Conservation (phyloP, 2,113 vertebrate species). For the Halichoeres trimaculatus region DNA sequence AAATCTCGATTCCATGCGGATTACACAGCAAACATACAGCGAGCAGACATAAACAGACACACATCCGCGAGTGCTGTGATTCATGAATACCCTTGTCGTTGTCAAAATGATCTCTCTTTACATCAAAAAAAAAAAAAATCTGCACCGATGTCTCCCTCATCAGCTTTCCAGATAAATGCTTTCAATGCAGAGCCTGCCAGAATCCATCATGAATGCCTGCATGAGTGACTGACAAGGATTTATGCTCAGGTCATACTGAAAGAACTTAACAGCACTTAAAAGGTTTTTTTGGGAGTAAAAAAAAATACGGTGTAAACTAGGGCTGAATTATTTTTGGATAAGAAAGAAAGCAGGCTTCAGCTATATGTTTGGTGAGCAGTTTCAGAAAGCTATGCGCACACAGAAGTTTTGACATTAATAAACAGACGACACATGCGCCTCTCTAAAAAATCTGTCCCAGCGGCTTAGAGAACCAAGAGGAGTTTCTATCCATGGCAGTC, state of each 20-base stretch:
- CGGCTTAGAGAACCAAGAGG: too few relatives aligned
- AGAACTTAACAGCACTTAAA: slow-evolving; percentile 37
- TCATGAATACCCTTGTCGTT: slow-evolving; percentile 59
- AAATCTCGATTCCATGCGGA: slow-evolving; percentile 76
- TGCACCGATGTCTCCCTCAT: slow-evolving; percentile 25
- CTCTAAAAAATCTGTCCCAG: slow-evolving; percentile 46
- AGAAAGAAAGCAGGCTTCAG: slow-evolving; percentile 51
- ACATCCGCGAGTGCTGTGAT: slow-evolving; percentile 63
- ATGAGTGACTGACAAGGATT: slow-evolving; percentile 38
- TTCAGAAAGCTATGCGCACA: slow-evolving; percentile 59
- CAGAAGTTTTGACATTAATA: slow-evolving; percentile 67
- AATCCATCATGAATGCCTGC: slow-evolving; percentile 64
- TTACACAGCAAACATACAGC: slow-evolving; percentile 75
- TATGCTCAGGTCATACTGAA: slow-evolving; percentile 38
- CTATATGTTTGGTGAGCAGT: slow-evolving; percentile 51
- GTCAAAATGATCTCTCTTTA: slow-evolving; percentile 70
- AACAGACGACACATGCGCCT: slow-evolving; percentile 58
- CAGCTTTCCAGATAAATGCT: slow-evolving; percentile 52
- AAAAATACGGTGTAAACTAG: slow-evolving; percentile 53
- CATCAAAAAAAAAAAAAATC: slow-evolving; percentile 32
- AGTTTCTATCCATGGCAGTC: too few relatives aligned
- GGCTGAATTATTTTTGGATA: slow-evolving; percentile 74
- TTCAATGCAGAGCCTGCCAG: slow-evolving; percentile 38
- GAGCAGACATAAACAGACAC: slow-evolving; percentile 70
- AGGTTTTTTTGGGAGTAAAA: slow-evolving; percentile 52